Evolutionary conservation across 2,113 vertebrate species (phyloP), one percentile per base, ranked within the genome.

Genomic region (Probosciger aterrimus): DNA sequence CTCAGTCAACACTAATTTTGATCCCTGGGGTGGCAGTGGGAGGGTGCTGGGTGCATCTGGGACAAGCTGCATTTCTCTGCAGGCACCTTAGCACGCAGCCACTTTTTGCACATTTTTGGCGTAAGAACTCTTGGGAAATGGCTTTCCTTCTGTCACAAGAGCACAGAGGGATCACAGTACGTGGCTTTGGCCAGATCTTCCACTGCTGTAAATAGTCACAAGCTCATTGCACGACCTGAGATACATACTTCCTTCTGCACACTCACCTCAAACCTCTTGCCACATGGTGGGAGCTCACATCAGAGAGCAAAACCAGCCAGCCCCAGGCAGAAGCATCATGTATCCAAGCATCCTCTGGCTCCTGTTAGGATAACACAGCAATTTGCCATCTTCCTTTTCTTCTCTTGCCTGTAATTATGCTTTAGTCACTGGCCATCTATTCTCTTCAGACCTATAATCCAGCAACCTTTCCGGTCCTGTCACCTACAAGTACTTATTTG

Each of bases 351-450:
- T 78, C 71, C 35, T 43, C 73, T 92, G 89, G 27, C 91, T 84
- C 57, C 74, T 71, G 33, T 82, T 84, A 77, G 80, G 47, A 73
- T 78, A 91, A 91, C 63, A 71, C 30, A 87, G 84, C 80, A 93
- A 95, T 96, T 92, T 94, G 30, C 69, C 47, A 52, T 69, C 52
- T 94, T 89, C 78, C 74, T 85, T 79, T 88, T 95, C 49, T 20
- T 87, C 55, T 88, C 88, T 84, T 6, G 7, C 52, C 93, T 96
- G 57, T 95, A 96, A 94, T 97, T 96, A 96, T 63, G 41, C 77
- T 93, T 92, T 88, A 90, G 84, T 92, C 20, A 23, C 77, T 82
- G 77, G 12, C 91, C 83, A 84, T 82, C 95, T 82, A 28, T 71
- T 92, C 57, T 82, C 25, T 69, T 78, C 59, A 91, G 77, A 84